Evolutionary conservation across 2,113 vertebrate genomes (phyloP).

Genomic region (Ophthalmotilapia sp.): DNA sequence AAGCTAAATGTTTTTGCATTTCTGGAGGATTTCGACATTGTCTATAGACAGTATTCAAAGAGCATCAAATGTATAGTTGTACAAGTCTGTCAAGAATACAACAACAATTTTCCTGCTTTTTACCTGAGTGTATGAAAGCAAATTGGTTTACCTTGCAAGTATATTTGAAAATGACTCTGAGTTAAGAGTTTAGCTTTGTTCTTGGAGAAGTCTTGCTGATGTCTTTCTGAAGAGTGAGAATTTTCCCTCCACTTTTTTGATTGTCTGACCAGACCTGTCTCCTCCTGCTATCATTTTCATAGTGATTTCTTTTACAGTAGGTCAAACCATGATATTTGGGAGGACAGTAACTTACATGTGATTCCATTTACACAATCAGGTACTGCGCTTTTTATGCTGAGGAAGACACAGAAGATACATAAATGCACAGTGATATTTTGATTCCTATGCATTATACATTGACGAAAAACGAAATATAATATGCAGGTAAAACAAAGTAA

Average conservation of each 20-base stretch:
- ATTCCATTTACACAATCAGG: neutral
- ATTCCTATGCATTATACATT: neutral
- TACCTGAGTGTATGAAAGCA: neutral
- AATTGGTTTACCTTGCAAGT: neutral
- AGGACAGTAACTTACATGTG: neutral
- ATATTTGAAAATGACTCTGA: neutral
- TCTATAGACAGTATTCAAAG: neutral
- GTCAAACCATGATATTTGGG: neutral
- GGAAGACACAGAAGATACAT: neutral
- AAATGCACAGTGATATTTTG: neutral
- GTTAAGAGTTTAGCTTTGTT: neutral
- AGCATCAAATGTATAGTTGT: neutral
- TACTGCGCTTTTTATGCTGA: neutral
- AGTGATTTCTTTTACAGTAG: neutral
- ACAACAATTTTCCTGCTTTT: neutral
- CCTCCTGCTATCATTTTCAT: neutral
- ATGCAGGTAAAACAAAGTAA: neutral
- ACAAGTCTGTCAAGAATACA: neutral
- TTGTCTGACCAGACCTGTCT: slow-evolving; percentile 37
- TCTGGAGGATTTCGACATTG: neutral
- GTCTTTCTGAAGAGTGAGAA: neutral
- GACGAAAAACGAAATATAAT: neutral
- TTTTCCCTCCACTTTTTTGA: slow-evolving; percentile 17
- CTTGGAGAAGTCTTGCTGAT: neutral
- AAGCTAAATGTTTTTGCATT: neutral